A percentile compares a stretch with the other conserved stretches of the same genome.
Evolutionary conservation across 2,113 vertebrate species (phyloP).

Genomic region (Corythoichthys haematopterus): DNA sequence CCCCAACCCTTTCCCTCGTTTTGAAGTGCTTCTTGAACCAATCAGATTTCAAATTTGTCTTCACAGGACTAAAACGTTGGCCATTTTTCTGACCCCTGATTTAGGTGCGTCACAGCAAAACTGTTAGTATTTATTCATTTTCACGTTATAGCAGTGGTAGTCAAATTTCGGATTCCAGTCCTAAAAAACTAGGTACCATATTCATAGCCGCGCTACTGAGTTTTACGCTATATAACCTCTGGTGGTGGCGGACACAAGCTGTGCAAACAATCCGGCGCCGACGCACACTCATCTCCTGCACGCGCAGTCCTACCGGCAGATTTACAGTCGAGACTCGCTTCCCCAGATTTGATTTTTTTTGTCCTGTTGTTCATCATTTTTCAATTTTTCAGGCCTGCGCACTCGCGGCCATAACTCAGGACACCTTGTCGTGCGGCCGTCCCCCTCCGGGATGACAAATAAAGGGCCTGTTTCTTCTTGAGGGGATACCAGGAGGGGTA

Average conservation of each 20-base stretch:
- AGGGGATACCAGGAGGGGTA: background rate
- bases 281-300: slow-evolving; percentile 37
- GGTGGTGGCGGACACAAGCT: slow-evolving; percentile 2
- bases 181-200: background rate
- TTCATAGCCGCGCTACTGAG: background rate
- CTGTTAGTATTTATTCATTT: background rate
- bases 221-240: slow-evolving; percentile 1
- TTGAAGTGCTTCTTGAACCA: background rate
- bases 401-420: slow-evolving; percentile 45
- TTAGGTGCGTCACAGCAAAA: background rate
- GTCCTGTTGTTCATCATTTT: slow-evolving; percentile 64
- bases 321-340: slow-evolving; percentile 60
- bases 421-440: slow-evolving; percentile 44
- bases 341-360: slow-evolving; percentile 24
- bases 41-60: background rate
- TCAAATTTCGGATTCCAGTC: background rate
- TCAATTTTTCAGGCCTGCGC: slow-evolving; percentile 55
- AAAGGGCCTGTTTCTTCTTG: slow-evolving; percentile 23
- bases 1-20: no score
- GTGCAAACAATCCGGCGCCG: slow-evolving; percentile 15
- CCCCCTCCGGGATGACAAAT: slow-evolving; percentile 27
- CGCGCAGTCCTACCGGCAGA: slow-evolving; percentile 43
- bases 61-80: background rate
- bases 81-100: background rate
- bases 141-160: background rate